These are phyloP conservation scores for Hydriomena furcata DNA, from an alignment of 2,888 invertebrate species.

Conservation along the genomic window DNA sequence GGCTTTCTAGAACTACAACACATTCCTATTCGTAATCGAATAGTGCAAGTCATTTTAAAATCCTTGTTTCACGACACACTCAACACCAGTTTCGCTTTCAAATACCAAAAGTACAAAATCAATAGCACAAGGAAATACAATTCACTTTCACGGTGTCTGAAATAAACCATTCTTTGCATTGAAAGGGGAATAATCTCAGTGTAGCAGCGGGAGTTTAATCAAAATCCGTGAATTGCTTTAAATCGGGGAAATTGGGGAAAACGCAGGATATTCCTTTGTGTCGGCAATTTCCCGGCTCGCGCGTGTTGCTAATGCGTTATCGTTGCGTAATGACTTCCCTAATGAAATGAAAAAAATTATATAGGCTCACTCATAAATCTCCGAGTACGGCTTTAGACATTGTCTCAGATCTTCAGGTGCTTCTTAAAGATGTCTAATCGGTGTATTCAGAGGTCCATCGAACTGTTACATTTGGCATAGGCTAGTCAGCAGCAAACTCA, in stretches of 20 bases:
- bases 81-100: slow-evolving; percentile 47
- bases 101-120: slow-evolving; percentile 61
- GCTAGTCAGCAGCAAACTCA: no score
- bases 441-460: no score
- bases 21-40: no score
- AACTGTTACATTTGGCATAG: no score
- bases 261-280: slow-evolving; percentile 83
- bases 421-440: no score
- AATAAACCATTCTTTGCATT: slow-evolving; percentile 82
- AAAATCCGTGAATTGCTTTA: slow-evolving; percentile 83
- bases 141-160: slow-evolving; percentile 81
- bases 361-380: no score
- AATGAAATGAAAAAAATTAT: slow-evolving; percentile 81
- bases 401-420: no score
- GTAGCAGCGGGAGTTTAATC: slow-evolving; percentile 80
- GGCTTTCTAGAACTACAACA: no score
- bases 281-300: slow-evolving; percentile 78
- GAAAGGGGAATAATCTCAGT: slow-evolving; percentile 81
- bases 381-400: no score
- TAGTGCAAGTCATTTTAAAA: no score
- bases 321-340: slow-evolving; percentile 82
- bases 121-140: slow-evolving; percentile 78
- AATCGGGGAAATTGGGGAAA: slow-evolving; percentile 83
- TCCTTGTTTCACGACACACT: slow-evolving; percentile 17
- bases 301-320: slow-evolving; percentile 80